Evolutionary conservation across 2,888 invertebrate genomes (phyloP), one percentile per base, ranked within the genome.

Genomic region (Cantharis lateralis): DNA sequence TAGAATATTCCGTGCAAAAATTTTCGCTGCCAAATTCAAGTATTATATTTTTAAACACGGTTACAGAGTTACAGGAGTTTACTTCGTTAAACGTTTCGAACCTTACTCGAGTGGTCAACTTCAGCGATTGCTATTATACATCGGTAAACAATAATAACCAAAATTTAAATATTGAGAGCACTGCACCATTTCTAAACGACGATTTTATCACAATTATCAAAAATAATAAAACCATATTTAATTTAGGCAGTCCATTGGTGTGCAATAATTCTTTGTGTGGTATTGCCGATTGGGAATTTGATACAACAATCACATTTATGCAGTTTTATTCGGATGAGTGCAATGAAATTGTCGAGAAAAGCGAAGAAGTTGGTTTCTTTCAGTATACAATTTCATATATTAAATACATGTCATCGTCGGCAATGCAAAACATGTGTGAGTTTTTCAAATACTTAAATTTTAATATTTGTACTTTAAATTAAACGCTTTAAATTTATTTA

Each of bases 221-320:
- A 74, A 66, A 71, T 1, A 62, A 66, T 70, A 62, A 61, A 2
- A 78, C 64, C 0, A 20, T 48, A 9, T 80, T 77, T 71, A 70
- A 77, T 71, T 68, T 70, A 61, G 76, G 78, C 20, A 80, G 80
- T 69, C 80, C 78, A 18, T 61, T 79, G 61, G 20, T 79, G 15
- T 79, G 78, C 15, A 74, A 70, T 0, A 62, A 32, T 70, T 72
- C 71, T 66, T 62, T 79, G 11, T 77, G 61, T 18, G 78, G 78
- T 48, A 61, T 79, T 62, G 78, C 78, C 7, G 68, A 69, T 10
- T 15, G 64, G 62, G 70, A 77, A n/a, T 66, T 74, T 48, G 32
- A 66, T 10, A 68, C 16, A 62, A 64, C 62, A 13, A 76, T 66
- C 9, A 66, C 64, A n/a, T 66, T 66, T 24, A 10, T 66, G n/a